These are phyloP conservation scores for Heliconius hermathena DNA, from an alignment of 1,140 invertebrate species.

Conservation along the genomic window DNA sequence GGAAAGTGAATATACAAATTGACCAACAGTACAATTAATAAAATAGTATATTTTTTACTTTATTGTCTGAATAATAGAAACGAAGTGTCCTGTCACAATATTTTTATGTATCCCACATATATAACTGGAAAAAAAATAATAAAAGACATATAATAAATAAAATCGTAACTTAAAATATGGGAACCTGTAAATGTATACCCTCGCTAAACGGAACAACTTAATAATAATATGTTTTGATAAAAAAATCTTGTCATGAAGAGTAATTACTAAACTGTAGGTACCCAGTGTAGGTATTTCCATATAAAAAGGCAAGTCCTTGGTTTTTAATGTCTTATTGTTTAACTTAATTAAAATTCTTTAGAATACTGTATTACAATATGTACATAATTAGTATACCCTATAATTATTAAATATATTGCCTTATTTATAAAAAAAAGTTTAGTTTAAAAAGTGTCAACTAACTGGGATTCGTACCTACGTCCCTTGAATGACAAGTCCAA, in stretches of 20 bases:
- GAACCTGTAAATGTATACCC: not conserved
- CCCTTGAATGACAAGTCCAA: not conserved
- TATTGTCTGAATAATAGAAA: too few species aligned
- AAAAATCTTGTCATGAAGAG: not conserved
- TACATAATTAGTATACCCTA: not conserved
- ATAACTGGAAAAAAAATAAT: too few species aligned
- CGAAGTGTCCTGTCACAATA: too few species aligned
- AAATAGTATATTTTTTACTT: too few species aligned
- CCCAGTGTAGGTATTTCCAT: not conserved
- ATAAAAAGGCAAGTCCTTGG: conserved; percentile 7
- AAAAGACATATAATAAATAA: too few species aligned
- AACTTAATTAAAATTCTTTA: conserved; percentile 28
- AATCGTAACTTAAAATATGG: not conserved
- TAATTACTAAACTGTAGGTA: not conserved
- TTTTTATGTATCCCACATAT: too few species aligned
- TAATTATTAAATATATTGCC: not conserved
- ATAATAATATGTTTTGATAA: not conserved
- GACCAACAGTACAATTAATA: too few species aligned
- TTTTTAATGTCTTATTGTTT: conserved; percentile 21
- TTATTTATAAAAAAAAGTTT: not conserved
- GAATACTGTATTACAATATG: not conserved
- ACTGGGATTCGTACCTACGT: not conserved
- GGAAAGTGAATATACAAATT: too few species aligned
- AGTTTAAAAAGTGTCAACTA: not conserved
- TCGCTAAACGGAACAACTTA: not conserved